These are phyloP conservation scores for Miltochrista miniata DNA, from an alignment of 2,888 invertebrate genomes.

Conservation along the genomic window DNA sequence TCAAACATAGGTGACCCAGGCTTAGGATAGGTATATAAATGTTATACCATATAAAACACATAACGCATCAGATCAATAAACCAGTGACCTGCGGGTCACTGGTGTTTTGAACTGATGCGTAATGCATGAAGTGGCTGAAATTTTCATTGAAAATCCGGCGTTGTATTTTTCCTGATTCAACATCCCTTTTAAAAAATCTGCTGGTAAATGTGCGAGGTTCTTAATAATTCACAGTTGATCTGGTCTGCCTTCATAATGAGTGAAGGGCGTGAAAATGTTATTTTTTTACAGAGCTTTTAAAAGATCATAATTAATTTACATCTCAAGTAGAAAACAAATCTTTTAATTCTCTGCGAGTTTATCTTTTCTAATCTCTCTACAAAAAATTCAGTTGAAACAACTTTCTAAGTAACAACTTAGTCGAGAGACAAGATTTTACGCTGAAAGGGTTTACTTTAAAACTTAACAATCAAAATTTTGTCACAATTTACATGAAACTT, in stretches of 20 bases:
- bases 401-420: constrained; percentile 53
- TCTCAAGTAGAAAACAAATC: constrained; percentile 45
- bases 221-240: no score
- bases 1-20: no score
- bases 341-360: constrained; percentile 47
- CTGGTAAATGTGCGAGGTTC: no score
- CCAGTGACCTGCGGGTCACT: no score
- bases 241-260: neutral
- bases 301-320: constrained; percentile 26
- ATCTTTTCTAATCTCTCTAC: constrained; percentile 55
- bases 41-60: no score
- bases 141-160: no score
- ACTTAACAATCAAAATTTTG: neutral
- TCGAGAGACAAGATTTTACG: constrained; percentile 46
- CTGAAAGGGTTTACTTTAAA: constrained; percentile 42
- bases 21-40: no score
- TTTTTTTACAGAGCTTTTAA: neutral
- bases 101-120: no score
- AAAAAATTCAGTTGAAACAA: constrained; percentile 53
- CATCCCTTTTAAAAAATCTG: no score
- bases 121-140: no score
- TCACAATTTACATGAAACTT: neutral
- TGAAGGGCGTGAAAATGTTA: neutral
- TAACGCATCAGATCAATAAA: no score
- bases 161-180: no score